Evolutionary conservation across 2,888 invertebrate species (phyloP).

Genomic region (Mesochorus sp.): DNA sequence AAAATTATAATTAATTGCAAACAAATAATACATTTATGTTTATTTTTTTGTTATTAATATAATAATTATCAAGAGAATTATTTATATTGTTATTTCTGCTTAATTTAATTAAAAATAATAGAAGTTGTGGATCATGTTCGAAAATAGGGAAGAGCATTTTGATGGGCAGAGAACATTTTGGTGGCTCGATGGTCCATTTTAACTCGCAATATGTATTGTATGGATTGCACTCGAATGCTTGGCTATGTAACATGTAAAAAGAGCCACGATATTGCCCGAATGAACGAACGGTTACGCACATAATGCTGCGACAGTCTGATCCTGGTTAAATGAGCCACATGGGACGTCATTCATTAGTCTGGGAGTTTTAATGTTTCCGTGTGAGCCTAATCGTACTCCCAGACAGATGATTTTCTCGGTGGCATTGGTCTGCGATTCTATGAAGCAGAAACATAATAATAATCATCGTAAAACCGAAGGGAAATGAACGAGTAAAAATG

Average conservation of each 20-base stretch:
- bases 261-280: slow-evolving; percentile 24
- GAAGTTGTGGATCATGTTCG: too few species aligned
- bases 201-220: neutral
- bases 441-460: neutral
- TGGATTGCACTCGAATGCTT: slow-evolving; percentile 4
- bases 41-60: too few species aligned
- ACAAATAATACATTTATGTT: too few species aligned
- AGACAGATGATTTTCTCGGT: slow-evolving; percentile 9
- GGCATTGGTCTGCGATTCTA: neutral
- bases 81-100: too few species aligned
- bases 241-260: too few species aligned
- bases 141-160: too few species aligned
- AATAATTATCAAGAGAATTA: too few species aligned
- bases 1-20: too few species aligned
- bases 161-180: too few species aligned
- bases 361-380: slow-evolving; percentile 19
- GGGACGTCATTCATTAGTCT: slow-evolving; percentile 53
- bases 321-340: slow-evolving; percentile 37
- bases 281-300: slow-evolving; percentile 37
- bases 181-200: slow-evolving; percentile 1
- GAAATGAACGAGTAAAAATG: too few species aligned
- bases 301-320: slow-evolving; percentile 46
- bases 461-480: neutral
- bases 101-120: too few species aligned
- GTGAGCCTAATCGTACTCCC: slow-evolving; percentile 56